Evolutionary conservation across 1,140 invertebrate genomes (phyloP).

Genomic region (Globodera ellingtonae): DNA sequence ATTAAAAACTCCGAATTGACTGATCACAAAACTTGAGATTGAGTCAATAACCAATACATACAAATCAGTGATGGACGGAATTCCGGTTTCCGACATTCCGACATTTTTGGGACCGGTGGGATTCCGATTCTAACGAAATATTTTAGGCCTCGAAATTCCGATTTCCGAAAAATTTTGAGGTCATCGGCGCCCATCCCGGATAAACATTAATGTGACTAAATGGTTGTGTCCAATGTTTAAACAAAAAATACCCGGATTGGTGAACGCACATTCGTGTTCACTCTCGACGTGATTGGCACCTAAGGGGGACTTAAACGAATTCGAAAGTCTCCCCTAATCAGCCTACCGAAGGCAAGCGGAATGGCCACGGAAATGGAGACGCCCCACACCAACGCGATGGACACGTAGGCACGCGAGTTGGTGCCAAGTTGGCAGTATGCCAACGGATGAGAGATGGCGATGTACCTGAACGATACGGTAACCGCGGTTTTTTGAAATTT

Average conservation of each 20-base stretch:
- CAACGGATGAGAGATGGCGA: conserved; percentile 96
- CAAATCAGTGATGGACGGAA: no score
- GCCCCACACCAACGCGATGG: conserved; percentile 93
- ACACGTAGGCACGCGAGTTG: conserved; percentile 88
- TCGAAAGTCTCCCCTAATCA: background rate
- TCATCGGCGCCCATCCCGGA: no score
- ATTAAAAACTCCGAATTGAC: no score
- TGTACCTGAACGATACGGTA: conserved; percentile 76
- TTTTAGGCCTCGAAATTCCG: no score
- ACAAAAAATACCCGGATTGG: conserved; percentile 19
- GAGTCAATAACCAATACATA: no score
- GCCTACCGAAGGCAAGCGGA: conserved; percentile 85
- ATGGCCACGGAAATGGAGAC: conserved; percentile 93
- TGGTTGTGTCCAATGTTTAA: no score
- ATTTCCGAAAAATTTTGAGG: no score
- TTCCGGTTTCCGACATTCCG: no score
- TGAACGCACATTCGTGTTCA: conserved; percentile 67
- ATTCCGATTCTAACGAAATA: no score
- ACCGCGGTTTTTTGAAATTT: background rate
- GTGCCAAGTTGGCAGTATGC: conserved; percentile 95
- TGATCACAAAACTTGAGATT: no score
- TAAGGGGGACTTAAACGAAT: background rate
- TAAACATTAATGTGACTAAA: no score
- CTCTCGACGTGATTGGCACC: conserved; percentile 76
- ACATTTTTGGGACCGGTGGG: no score